Evolutionary conservation across 1,140 invertebrate genomes (phyloP).

Genomic region (Eriocheir sinensis): DNA sequence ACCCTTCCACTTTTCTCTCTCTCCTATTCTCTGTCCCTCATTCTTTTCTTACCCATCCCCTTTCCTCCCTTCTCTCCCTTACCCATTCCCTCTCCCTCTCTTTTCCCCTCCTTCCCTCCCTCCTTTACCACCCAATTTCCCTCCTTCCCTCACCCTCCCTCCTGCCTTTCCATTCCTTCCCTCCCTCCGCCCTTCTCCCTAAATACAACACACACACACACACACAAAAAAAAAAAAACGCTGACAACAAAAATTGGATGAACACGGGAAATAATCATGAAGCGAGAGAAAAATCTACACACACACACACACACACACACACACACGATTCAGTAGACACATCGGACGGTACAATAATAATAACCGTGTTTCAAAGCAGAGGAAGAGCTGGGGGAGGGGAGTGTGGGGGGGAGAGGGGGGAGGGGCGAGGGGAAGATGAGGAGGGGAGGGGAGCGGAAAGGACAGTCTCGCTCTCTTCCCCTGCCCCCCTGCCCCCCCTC

Average conservation of each 20-base stretch:
- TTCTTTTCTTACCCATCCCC: neutral
- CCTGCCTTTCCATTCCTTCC: neutral
- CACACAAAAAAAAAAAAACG: neutral
- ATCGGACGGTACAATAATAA: constrained; percentile 74
- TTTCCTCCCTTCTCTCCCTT: neutral
- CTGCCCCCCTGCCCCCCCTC: constrained; percentile 55
- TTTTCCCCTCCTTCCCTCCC: neutral
- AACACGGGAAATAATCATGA: neutral
- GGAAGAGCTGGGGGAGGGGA: no score
- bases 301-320: constrained; percentile 6
- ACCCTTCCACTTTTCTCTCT: no score
- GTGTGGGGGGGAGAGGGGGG: no score
- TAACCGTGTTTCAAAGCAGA: constrained; percentile 71
- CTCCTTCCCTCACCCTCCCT: neutral
- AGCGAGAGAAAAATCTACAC: neutral
- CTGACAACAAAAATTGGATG: neutral
- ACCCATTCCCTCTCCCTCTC: neutral
- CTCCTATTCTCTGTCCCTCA: no score
- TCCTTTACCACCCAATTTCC: no score
- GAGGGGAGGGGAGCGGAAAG: no score
- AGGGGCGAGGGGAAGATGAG: no score
- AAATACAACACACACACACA: neutral
- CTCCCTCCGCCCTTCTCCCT: neutral
- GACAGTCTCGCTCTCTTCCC: no score
- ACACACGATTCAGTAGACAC: constrained; percentile 69